These are phyloP conservation scores for Bugula neritina DNA, from an alignment of 2,888 invertebrate genomes.

Conservation along the genomic window DNA sequence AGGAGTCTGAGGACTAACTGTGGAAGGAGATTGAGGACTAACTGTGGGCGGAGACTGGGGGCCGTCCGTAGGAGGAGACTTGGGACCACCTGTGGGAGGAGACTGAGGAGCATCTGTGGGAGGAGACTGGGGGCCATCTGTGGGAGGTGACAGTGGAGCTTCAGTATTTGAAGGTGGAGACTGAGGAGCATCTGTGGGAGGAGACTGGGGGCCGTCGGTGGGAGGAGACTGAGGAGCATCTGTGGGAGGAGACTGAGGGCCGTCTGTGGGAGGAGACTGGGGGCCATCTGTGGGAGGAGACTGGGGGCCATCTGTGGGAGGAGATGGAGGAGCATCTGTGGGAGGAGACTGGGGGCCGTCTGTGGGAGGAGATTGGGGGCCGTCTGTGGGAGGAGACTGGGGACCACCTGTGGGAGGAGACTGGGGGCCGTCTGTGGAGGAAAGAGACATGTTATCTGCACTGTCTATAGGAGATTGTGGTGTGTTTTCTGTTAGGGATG, in stretches of 20 bases:
- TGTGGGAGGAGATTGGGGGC: not conserved
- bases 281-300: not conserved
- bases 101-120: not conserved
- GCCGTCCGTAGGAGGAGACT: not conserved
- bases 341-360: not conserved
- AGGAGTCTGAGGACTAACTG: not conserved
- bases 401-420: not conserved
- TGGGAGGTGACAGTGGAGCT: not conserved
- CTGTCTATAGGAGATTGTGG: too few relatives aligned
- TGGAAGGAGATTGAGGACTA: not conserved
- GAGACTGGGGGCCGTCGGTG: not conserved
- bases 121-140: not conserved
- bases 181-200: not conserved
- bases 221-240: not conserved
- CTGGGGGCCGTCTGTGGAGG: too few relatives aligned
- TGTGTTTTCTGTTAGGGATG: too few relatives aligned
- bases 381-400: not conserved
- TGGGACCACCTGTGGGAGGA: not conserved
- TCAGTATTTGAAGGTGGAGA: not conserved
- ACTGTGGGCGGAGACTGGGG: not conserved
- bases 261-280: too few relatives aligned
- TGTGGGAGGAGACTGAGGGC: too few relatives aligned
- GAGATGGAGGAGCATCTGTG: not conserved
- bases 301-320: not conserved
- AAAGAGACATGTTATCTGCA: not conserved